Percentiles rank a stretch among this genome's conserved stretches.
Evolutionary conservation across 2,113 vertebrate genomes (phyloP).

Genomic region (Zeus faber): DNA sequence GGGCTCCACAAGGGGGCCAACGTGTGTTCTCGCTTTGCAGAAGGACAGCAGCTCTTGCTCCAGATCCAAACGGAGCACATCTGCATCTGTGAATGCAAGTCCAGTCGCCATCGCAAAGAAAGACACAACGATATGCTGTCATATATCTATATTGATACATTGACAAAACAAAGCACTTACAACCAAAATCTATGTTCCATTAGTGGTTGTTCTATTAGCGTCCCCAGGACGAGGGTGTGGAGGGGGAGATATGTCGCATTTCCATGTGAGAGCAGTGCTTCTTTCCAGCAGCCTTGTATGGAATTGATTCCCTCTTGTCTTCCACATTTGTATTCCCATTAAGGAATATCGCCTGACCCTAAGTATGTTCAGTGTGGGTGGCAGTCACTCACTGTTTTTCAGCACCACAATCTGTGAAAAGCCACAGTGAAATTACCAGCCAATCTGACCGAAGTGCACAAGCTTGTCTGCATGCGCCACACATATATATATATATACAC

Average conservation of each 20-base stretch:
- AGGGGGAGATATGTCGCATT: background rate
- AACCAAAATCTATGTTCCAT: too few species aligned
- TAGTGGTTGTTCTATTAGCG: background rate
- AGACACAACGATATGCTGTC: too few species aligned
- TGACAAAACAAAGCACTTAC: too few species aligned
- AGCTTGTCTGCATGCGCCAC: background rate
- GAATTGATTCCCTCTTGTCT: background rate
- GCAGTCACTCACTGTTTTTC: too few species aligned
- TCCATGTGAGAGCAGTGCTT: background rate
- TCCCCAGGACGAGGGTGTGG: background rate
- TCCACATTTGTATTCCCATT: too few species aligned
- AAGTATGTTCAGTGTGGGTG: constrained; percentile 5
- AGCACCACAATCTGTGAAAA: too few species aligned
- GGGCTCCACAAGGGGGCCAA: constrained; percentile 67
- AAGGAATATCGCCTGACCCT: too few species aligned
- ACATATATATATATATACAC: background rate
- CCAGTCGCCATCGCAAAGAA: too few species aligned
- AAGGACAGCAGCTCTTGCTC: constrained; percentile 5
- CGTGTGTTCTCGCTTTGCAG: constrained; percentile 30
- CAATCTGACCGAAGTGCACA: background rate
- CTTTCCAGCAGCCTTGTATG: background rate
- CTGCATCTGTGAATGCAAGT: background rate
- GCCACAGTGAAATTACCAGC: background rate
- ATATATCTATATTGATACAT: too few species aligned
- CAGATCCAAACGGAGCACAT: background rate